Evolutionary conservation across 1,140 invertebrate species (phyloP), one percentile per base, ranked within the genome.

Genomic region (Aethina tumida): DNA sequence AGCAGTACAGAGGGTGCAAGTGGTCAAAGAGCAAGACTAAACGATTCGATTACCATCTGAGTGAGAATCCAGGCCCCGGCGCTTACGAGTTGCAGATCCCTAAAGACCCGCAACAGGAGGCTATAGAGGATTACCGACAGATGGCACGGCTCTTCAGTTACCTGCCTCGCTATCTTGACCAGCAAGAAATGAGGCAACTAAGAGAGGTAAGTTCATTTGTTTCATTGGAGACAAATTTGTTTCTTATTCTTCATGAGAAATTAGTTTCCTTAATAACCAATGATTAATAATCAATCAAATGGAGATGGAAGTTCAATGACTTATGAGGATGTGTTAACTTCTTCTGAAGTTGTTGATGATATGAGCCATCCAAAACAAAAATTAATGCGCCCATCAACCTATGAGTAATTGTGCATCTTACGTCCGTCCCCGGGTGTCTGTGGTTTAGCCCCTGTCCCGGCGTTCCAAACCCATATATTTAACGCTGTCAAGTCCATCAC

Each of bases 71-170:
- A 2, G 39, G 41, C 18, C 46, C 46, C 6, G 39, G 33, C 4
- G 35, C 35, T 3, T 48, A 48, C 22, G 15, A 36, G 14, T 17
- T 41, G 13, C 12, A 33, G 35, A 24, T 41, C 16, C 33, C 41
- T 41, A 40, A 19, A 14, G 38, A 38, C 14, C n/a, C 5, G 0
- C 19, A 25, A 8, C 20, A 32, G 14, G 28, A 33, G 15, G 19
- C 29, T n/a, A 31, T 44, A 5, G 42, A 48, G 12, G 25, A 37
- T 12, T 44, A 41, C 35, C 41, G 46, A 15, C 37, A 48, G 46
- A 48, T 48, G 46, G 46, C 46, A 26, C 34, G 41, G 20, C 38
- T 35, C 15, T 41, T 44, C 10, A 29, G 19, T 34, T 48, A 33
- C 13, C 4, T 48, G 25, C 46, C 46, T 2, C 36, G 46, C 9